Conservation (phyloP, 2,888 invertebrate species). For the Chrysodeixis includens region DNA sequence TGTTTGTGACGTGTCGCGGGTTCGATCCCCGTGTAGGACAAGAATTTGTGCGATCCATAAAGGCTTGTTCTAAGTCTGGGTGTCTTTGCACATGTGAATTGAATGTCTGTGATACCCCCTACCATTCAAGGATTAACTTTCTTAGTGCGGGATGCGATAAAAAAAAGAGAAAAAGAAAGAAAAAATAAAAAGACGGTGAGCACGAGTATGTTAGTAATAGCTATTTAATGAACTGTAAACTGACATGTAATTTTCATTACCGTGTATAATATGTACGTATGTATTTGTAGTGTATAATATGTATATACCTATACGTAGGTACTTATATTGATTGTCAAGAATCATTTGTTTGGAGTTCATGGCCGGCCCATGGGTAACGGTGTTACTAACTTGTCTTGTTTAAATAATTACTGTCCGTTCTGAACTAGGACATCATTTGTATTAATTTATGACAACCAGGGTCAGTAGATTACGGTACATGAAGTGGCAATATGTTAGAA, state of each 20-base stretch:
- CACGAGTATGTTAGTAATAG: too few species aligned
- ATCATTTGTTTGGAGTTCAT: slow-evolving; percentile 4
- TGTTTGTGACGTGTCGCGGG: too few species aligned
- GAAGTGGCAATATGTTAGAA: neutral
- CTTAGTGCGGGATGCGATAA: too few species aligned
- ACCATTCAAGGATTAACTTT: too few species aligned
- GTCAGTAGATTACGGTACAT: neutral
- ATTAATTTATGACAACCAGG: neutral
- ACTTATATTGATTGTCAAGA: neutral
- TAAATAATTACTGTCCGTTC: neutral
- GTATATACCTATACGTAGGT: too few species aligned
- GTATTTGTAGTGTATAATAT: neutral
- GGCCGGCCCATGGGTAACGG: neutral
- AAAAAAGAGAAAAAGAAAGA: too few species aligned
- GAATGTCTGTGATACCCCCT: too few species aligned
- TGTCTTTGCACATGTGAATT: too few species aligned
- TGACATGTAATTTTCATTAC: slow-evolving; percentile 17
- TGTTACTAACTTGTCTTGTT: neutral
- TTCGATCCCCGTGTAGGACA: too few species aligned
- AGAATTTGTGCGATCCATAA: too few species aligned
- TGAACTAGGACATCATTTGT: neutral
- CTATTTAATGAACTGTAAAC: slow-evolving; percentile 29
- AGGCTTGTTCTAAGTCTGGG: too few species aligned
- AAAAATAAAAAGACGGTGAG: too few species aligned
- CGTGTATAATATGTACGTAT: neutral